Percentiles rank a stretch among this genome's conserved stretches.
Evolutionary conservation across 2,113 vertebrate species (phyloP).

Genomic region (Aegotheles bennettii): DNA sequence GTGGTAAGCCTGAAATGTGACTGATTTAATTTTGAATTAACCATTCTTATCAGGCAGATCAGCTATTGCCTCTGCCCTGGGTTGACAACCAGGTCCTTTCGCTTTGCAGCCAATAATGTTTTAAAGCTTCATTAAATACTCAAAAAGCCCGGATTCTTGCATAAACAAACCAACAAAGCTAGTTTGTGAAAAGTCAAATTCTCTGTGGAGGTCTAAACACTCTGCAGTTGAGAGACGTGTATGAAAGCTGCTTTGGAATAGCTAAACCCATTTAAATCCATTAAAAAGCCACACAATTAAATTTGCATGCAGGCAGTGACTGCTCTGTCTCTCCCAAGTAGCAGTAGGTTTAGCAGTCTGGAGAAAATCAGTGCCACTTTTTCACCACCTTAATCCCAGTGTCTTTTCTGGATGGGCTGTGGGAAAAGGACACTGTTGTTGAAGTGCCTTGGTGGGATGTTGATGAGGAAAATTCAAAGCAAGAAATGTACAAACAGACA

Average conservation of each 20-base stretch:
- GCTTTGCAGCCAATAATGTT: neutral
- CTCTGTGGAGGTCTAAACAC: neutral
- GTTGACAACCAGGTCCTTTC: neutral
- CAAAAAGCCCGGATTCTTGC: neutral
- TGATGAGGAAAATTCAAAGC: neutral
- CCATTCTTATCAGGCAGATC: neutral
- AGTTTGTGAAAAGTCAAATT: slow-evolving; percentile 8
- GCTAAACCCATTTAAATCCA: slow-evolving; percentile 41
- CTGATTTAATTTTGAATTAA: neutral
- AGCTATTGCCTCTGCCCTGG: neutral
- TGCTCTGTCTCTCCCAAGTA: neutral
- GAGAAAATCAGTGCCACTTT: neutral
- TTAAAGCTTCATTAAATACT: slow-evolving; percentile 3
- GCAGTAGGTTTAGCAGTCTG: neutral
- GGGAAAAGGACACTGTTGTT: neutral
- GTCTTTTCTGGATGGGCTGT: neutral
- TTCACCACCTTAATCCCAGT: neutral
- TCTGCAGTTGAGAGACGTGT: neutral
- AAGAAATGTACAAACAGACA: neutral
- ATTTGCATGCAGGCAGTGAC: slow-evolving; percentile 2
- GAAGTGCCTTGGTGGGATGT: neutral
- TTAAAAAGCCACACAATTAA: slow-evolving; percentile 30
- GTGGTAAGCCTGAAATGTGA: neutral
- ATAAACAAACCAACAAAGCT: slow-evolving; percentile 11
- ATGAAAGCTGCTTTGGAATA: slow-evolving; percentile 37